Base-by-base conservation (phyloP, 2,797 vertebrate genomes). In the Lacerta bilineata region DNA sequence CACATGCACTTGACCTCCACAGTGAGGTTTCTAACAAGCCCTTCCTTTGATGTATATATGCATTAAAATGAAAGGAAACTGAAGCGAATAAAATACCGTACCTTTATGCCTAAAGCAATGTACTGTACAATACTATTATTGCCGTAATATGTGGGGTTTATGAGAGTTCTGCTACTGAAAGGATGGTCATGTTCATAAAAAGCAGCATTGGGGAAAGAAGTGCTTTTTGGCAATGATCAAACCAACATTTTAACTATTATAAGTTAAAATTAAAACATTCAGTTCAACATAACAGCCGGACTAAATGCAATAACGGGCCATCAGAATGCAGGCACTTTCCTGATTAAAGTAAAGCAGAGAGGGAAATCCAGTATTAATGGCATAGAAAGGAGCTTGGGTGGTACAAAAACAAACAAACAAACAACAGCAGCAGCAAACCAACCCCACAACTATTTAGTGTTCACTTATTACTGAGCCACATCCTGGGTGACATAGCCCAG, bases 41-140 rank as follows among this genome's bases (percentile, higher is more conserved):
- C 90, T 92, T 90, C 39, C 20, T 43, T 91, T 94, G 90, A 94
- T 92, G 74, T 92, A 95, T 89, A 90, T 88, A 88, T n/a, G 88
- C 91, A 92, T 93, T 95, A 94, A 93, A 94, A 89, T 89, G 90
- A 91, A 95, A 92, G 79, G 80, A 95, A 95, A 95, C 92, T 87
- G 88, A 85, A 94, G 81, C 50, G 82, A 84, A 92, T 95, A 95
- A 95, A 95, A 93, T 91, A 91, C 33, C 33, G 33, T 33, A 33
- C 94, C 80, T 94, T 93, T 93, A 96, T 95, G 93, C 91, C 90
- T 88, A 94, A 84, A 87, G 90, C 89, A 92, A 79, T 68, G 82
- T 80, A 93, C 59, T 91, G 88, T 74, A 89, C 91, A 90, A 88
- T 88, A 84, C 90, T 95, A 89, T 95, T 95, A 95, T 93, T 90